These are phyloP conservation scores for Apostichopus californicus DNA, from an alignment of 35 echinoderm and acorn worm genomes.

Conservation along the genomic window DNA sequence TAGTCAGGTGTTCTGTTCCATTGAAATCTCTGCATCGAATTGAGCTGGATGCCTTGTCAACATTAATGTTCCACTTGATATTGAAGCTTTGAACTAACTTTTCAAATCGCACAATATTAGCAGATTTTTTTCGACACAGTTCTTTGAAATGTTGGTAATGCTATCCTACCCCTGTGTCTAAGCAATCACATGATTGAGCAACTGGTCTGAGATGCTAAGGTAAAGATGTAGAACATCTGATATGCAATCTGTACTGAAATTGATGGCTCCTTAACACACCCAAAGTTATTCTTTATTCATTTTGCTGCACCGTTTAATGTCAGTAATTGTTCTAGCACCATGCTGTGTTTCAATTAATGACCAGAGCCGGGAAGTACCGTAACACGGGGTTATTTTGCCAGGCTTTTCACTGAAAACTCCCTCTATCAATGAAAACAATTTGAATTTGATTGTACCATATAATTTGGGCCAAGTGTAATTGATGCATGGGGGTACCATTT, in stretches of 20 bases:
- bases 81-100: conserved; percentile 7
- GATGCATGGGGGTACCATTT: too few relatives aligned
- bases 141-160: conserved; percentile 16
- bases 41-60: neutral
- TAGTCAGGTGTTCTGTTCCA: conserved; percentile 1
- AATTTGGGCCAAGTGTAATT: too few relatives aligned
- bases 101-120: conserved; percentile 7
- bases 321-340: conserved; percentile 1
- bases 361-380: conserved; percentile 2
- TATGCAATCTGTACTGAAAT: conserved; percentile 19
- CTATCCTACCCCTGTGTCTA: neutral
- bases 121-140: neutral
- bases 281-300: neutral
- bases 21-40: conserved; percentile 2
- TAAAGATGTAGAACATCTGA: neutral
- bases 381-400: too few relatives aligned
- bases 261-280: neutral
- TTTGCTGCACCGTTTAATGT: neutral
- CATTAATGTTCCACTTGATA: conserved; percentile 15
- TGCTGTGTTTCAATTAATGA: conserved; percentile 5
- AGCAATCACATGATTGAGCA: conserved; percentile 22
- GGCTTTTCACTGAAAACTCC: too few relatives aligned
- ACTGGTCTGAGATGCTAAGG: conserved; percentile 11
- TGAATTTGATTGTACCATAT: too few relatives aligned
- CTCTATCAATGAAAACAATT: too few relatives aligned